Percentiles rank a stretch among this genome's conserved stretches.
Conservation (phyloP, 1,140 invertebrate genomes). For the Pseudobourletiella spinata region DNA sequence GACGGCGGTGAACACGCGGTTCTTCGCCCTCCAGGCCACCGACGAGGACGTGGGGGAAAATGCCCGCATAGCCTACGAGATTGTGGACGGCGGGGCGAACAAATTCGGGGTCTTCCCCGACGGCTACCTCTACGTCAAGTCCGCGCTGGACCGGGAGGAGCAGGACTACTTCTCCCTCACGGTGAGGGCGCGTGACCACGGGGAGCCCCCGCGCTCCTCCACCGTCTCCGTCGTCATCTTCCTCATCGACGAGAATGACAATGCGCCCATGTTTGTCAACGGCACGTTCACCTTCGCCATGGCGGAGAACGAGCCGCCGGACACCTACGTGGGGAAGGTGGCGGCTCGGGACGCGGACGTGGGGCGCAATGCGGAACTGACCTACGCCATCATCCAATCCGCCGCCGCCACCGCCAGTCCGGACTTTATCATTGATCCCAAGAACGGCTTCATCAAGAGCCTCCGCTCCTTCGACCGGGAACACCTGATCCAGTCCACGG, state of each 20-base stretch:
- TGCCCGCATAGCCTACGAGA: conserved; percentile 68
- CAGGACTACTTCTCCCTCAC: conserved; percentile 81
- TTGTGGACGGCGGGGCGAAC: conserved; percentile 64
- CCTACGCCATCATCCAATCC: conserved; percentile 67
- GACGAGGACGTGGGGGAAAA: conserved; percentile 75
- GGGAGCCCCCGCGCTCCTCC: conserved; percentile 62
- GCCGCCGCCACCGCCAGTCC: no score
- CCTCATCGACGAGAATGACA: conserved; percentile 93
- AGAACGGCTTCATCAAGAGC: conserved; percentile 86
- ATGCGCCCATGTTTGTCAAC: conserved; percentile 78
- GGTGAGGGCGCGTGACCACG: conserved; percentile 69
- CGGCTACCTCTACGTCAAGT: conserved; percentile 74
- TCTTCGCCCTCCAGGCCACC: conserved; percentile 72
- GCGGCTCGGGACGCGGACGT: conserved; percentile 81
- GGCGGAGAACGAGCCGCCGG: conserved; percentile 75
- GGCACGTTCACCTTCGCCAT: conserved; percentile 74
- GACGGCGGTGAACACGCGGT: conserved; percentile 76
- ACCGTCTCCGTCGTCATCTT: conserved; percentile 78
- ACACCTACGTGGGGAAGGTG: conserved; percentile 82
- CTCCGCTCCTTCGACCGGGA: conserved; percentile 77
- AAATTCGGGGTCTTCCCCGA: conserved; percentile 87
- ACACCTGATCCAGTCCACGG: conserved; percentile 60
- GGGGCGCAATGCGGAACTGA: conserved; percentile 81
- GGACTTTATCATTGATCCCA: conserved; percentile 80
- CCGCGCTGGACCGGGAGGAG: conserved; percentile 74